These are phyloP conservation scores for Geopemphigus sp. DNA, from an alignment of 1,140 invertebrate genomes.

Conservation along the genomic window DNA sequence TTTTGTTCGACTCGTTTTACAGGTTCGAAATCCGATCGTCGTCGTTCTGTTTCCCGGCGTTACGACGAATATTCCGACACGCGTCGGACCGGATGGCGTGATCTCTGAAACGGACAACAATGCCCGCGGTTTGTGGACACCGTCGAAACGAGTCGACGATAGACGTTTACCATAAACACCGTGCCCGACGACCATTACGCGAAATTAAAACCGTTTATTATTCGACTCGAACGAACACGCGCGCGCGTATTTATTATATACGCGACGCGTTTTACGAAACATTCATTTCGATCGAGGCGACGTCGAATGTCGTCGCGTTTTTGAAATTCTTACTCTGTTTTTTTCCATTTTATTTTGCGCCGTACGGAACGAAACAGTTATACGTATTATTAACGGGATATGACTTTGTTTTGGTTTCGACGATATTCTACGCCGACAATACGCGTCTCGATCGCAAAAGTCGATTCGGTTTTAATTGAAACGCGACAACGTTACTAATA, in stretches of 20 bases:
- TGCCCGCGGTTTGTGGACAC: neutral
- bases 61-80: too few species aligned
- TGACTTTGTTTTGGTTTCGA: too few species aligned
- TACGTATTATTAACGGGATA: neutral
- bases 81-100: neutral
- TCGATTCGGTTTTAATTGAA: constrained; percentile 10
- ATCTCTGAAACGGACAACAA: neutral
- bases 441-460: neutral
- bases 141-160: constrained; percentile 4
- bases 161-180: neutral
- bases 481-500: constrained; percentile 8
- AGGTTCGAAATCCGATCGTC: too few species aligned
- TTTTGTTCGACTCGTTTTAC: too few species aligned
- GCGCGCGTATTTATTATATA: neutral
- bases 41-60: too few species aligned
- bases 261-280: neutral
- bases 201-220: constrained; percentile 9
- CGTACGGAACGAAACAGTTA: too few species aligned
- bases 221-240: neutral
- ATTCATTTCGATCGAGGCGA: neutral
- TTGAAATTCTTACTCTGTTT: neutral
- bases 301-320: neutral
- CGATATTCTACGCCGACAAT: neutral
- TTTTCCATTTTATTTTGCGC: neutral
- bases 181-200: neutral